phyloP scores from a whole-genome alignment of 2,797 vertebrate genomes.

The Leptatherina wallacei region DNA sequence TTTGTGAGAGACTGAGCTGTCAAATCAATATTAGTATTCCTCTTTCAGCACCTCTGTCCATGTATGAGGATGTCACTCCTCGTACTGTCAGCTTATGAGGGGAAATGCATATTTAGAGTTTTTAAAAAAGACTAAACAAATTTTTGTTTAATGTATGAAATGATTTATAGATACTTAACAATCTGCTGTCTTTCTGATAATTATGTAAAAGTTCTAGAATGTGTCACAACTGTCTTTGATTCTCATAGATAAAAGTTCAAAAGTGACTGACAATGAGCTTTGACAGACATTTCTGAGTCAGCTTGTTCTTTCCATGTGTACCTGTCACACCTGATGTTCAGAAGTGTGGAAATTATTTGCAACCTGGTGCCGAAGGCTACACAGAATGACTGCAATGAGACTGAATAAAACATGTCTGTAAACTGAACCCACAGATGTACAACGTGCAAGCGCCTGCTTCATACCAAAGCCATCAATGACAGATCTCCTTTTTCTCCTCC shows the following conservation, averaged over 20 bases:
- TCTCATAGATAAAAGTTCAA: slow-evolving; percentile 6
- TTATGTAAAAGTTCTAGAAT: slow-evolving; percentile 4
- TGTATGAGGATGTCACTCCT: slow-evolving; percentile 75
- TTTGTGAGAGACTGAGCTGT: slow-evolving; percentile 64
- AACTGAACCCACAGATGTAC: slow-evolving; percentile 10
- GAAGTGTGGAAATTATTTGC: slow-evolving; percentile 46
- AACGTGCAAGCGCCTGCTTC: slow-evolving; percentile 19
- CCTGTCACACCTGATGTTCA: slow-evolving; percentile 34
- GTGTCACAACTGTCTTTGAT: background rate
- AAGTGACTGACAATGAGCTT: slow-evolving; percentile 23
- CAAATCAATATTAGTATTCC: slow-evolving; percentile 79
- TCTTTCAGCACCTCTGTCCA: slow-evolving; percentile 66
- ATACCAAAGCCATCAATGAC: slow-evolving; percentile 30
- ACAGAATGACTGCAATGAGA: slow-evolving; percentile 33
- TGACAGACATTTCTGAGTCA: slow-evolving; percentile 36
- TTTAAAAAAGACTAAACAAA: slow-evolving; percentile 3
- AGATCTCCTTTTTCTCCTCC: slow-evolving; percentile 36
- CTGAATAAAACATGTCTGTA: slow-evolving; percentile 42
- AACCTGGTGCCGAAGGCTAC: slow-evolving; percentile 39
- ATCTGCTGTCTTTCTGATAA: background rate
- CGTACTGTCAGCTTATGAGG: slow-evolving; percentile 35
- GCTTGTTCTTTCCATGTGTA: slow-evolving; percentile 47
- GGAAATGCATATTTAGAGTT: slow-evolving; percentile 35
- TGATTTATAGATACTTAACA: background rate
- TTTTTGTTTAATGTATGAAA: slow-evolving; percentile 7